Conservation (phyloP, 1,140 invertebrate species). For the Lasaia peninsularis region DNA sequence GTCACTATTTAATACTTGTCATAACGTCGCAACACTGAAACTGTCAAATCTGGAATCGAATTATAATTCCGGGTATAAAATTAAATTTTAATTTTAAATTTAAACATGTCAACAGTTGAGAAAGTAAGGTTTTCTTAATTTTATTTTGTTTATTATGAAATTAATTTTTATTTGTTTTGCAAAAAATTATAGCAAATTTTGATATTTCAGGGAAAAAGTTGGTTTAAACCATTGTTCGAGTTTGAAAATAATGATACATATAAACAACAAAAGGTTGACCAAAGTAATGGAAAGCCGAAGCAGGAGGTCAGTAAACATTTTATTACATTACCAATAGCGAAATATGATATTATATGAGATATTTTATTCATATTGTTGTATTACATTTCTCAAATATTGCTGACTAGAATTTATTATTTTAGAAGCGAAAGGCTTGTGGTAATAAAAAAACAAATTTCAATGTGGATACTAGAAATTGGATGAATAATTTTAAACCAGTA, state of each 20-base stretch:
- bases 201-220: conserved; percentile 41
- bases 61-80: too few relatives aligned
- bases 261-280: conserved; percentile 10
- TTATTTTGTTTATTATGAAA: neutral
- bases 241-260: conserved; percentile 40
- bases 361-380: too few relatives aligned
- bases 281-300: neutral
- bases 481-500: conserved; percentile 77
- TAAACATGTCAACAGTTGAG: neutral
- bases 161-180: neutral
- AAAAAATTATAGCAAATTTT: neutral
- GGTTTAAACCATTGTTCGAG: conserved; percentile 62
- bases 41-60: too few relatives aligned
- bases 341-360: neutral
- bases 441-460: conserved; percentile 14
- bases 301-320: neutral
- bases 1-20: too few relatives aligned
- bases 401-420: neutral
- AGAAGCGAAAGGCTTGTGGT: neutral
- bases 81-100: too few relatives aligned
- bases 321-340: neutral
- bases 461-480: conserved; percentile 71
- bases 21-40: too few relatives aligned
- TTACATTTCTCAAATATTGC: too few relatives aligned
- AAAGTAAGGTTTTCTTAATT: neutral